Conservation (phyloP, 2,888 invertebrate genomes). For the Cantharis rustica region DNA sequence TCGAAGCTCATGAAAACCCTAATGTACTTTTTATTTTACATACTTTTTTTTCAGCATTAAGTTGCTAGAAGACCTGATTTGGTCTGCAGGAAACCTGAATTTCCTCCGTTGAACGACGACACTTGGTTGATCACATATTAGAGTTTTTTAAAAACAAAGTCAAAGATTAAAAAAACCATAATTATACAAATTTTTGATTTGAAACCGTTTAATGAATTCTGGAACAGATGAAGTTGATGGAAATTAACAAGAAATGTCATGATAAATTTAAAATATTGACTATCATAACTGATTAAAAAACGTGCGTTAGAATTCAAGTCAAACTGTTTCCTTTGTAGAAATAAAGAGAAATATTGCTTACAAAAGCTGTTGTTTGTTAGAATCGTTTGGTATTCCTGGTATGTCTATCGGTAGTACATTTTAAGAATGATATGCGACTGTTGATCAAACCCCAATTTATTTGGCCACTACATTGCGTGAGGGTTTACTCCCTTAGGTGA, state of each 20-base stretch:
- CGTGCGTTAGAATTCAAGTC: neutral
- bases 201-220: neutral
- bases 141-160: neutral
- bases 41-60: no score
- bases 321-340: neutral
- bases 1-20: no score
- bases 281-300: neutral
- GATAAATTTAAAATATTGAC: neutral
- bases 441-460: neutral
- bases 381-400: neutral
- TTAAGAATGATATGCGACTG: neutral
- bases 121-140: neutral
- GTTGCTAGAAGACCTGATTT: no score
- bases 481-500: neutral
- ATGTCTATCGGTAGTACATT: neutral
- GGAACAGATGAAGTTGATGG: neutral
- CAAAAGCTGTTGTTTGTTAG: neutral
- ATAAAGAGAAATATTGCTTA: neutral
- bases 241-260: neutral
- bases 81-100: neutral
- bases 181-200: neutral
- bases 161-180: neutral
- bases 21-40: no score
- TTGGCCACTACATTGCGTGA: neutral
- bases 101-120: neutral